Conservation (phyloP, 2,797 vertebrate species). For the Podargus strigoides region DNA sequence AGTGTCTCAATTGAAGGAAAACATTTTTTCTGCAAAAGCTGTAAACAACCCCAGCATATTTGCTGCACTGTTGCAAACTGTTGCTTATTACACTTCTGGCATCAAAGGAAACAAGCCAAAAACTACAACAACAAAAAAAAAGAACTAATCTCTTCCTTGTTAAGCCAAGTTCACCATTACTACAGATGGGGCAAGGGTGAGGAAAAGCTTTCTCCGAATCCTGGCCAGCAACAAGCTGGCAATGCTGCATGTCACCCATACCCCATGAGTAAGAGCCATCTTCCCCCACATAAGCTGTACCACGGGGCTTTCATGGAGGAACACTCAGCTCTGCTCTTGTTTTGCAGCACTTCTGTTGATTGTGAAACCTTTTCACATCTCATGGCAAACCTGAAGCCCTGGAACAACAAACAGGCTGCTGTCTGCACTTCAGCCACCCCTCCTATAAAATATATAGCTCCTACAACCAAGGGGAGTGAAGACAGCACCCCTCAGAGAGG, state of each 20-base stretch:
- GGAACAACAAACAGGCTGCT: neutral
- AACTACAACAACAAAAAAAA: neutral
- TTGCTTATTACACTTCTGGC: neutral
- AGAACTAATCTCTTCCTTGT: neutral
- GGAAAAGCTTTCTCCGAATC: neutral
- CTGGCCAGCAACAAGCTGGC: neutral
- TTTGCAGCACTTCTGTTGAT: neutral
- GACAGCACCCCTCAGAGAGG: neutral
- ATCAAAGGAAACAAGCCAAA: neutral
- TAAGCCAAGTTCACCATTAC: neutral
- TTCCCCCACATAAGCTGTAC: neutral
- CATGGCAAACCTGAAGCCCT: accelerated
- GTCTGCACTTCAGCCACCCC: neutral
- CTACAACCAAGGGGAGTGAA: neutral
- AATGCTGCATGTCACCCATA: neutral
- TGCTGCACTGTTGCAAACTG: neutral
- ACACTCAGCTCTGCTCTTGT: neutral
- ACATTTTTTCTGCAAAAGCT: neutral
- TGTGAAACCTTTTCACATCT: neutral
- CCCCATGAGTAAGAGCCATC: neutral
- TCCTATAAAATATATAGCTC: neutral
- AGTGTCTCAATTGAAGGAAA: neutral
- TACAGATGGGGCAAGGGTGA: neutral
- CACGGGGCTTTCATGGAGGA: neutral
- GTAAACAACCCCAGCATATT: neutral